These are phyloP conservation scores for Aphrocallistes beatrix DNA, from an alignment of 37 sponge, comb jelly and placozoan species.

Conservation along the genomic window DNA sequence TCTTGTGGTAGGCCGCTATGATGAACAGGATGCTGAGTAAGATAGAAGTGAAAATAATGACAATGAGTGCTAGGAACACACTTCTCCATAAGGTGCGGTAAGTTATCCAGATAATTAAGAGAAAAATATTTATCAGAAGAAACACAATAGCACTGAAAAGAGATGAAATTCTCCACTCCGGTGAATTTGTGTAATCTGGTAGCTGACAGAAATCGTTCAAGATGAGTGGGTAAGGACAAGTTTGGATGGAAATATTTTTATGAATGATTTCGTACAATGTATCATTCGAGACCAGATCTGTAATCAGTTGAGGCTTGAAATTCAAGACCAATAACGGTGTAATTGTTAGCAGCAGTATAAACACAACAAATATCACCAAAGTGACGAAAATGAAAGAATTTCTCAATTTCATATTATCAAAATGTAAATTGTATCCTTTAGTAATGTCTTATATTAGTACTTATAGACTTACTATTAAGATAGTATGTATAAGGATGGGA, in stretches of 20 bases:
- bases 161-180: background rate
- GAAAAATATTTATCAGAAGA: background rate
- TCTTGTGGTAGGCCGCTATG: background rate
- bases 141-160: background rate
- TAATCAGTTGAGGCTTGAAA: background rate
- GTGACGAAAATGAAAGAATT: background rate
- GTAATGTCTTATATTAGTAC: background rate
- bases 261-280: background rate
- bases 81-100: background rate
- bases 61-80: background rate
- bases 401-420: background rate
- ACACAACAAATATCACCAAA: background rate
- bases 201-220: background rate
- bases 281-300: background rate
- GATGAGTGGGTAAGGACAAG: constrained; percentile 12
- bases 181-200: background rate
- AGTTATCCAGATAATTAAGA: background rate
- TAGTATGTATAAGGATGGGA: no score
- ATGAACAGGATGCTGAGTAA: background rate
- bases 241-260: background rate
- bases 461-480: no score
- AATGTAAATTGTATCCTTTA: background rate
- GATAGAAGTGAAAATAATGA: background rate
- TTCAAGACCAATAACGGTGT: background rate
- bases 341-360: background rate